Conservation (phyloP, 2,113 vertebrate species). For the Struthidea cinerea region DNA sequence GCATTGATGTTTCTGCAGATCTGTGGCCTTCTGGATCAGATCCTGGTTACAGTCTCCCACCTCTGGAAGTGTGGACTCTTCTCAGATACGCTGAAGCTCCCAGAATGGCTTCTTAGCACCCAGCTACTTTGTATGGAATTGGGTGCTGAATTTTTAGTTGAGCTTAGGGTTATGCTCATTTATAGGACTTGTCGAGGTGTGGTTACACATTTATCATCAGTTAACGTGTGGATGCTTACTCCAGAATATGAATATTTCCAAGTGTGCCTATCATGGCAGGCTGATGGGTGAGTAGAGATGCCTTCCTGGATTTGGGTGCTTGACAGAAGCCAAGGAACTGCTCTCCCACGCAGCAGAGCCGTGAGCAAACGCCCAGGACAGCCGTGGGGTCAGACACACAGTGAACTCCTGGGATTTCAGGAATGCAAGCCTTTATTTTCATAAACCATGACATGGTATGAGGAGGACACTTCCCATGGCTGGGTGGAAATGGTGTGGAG, state of each 20-base stretch:
- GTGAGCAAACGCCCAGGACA: fast-evolving
- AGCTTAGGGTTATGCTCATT: neutral
- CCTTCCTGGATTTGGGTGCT: neutral
- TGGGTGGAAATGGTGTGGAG: neutral
- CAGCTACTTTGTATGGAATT: neutral
- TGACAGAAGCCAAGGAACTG: neutral
- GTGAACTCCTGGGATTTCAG: fast-evolving
- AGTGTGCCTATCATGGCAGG: neutral
- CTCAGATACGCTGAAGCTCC: neutral
- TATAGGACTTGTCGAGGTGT: neutral
- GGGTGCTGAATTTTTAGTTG: neutral
- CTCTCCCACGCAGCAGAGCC: fast-evolving
- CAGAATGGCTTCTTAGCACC: neutral
- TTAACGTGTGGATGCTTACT: neutral
- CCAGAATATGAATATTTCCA: neutral
- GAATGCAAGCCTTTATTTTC: neutral
- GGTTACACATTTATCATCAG: neutral
- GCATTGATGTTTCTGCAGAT: neutral
- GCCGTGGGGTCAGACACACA: fast-evolving
- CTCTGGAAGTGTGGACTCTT: neutral
- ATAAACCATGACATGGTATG: fast-evolving
- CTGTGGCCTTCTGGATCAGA: neutral
- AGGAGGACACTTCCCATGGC: neutral
- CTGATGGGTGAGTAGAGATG: neutral
- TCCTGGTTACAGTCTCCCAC: neutral